phyloP scores from a whole-genome alignment of 2,888 invertebrate species.

The Lasioglossum vierecki region DNA sequence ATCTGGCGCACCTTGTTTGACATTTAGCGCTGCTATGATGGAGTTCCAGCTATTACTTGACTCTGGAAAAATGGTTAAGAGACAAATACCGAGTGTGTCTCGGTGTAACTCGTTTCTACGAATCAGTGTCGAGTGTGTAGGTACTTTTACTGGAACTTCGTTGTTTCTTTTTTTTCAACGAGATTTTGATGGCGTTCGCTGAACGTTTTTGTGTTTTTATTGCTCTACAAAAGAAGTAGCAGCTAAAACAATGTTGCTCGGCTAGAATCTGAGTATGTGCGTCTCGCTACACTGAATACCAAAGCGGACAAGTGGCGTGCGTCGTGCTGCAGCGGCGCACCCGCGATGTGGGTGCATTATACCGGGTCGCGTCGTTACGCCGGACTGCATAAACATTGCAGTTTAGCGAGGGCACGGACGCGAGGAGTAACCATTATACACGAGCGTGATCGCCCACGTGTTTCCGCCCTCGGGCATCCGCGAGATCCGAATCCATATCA shows the following conservation, averaged over 20 bases:
- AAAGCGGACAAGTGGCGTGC: conserved; percentile 59
- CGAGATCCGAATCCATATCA: conserved; percentile 14
- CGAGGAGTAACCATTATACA: conserved; percentile 77
- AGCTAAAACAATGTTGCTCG: background rate
- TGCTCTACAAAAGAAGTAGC: background rate
- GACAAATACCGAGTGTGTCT: background rate
- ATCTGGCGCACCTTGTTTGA: conserved; percentile 18
- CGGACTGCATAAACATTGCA: conserved; percentile 76
- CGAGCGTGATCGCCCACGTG: conserved; percentile 78
- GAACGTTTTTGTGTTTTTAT: no score
- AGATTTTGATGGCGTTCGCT: no score
- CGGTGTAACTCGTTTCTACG: background rate
- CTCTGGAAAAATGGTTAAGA: background rate
- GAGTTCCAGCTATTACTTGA: background rate
- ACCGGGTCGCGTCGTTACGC: conserved; percentile 70
- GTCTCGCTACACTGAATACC: conserved; percentile 38
- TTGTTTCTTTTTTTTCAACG: no score
- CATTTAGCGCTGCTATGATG: background rate
- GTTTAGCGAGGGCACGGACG: conserved; percentile 71
- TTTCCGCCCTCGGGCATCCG: conserved; percentile 77
- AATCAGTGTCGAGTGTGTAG: background rate
- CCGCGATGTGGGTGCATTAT: conserved; percentile 78
- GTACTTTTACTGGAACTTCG: no score
- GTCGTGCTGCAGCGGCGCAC: conserved; percentile 25
- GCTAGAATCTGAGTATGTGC: background rate